Evolutionary conservation across 1,140 invertebrate species (phyloP), one percentile per base, ranked within the genome.

Genomic region (Acromyrmex heyeri): DNA sequence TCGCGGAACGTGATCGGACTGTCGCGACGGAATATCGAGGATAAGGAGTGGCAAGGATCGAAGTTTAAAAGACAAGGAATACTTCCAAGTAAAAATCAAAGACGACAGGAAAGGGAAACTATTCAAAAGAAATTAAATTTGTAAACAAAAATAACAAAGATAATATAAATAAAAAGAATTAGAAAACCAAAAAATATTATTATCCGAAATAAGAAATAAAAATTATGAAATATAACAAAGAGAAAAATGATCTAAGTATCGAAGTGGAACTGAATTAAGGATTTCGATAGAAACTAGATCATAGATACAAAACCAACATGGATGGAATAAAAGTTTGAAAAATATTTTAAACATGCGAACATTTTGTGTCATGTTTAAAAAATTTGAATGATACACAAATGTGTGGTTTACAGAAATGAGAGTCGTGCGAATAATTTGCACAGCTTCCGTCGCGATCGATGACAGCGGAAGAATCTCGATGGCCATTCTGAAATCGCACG

Each of bases 1-100:
- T 73, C 55, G 10, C n/a, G 38, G 2, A 83, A 83, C 79, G 79
- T 83, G 79, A 24, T 75, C 38, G 55, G 69, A 83, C 24, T 83
- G 57, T 38, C 24, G 38, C 38, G n/a, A 83, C 24, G 18, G 14
- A 50, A 59, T 59, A 82, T 82, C 69, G 24, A 83, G 69, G 24
- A 59, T 82, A 82, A 82, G 65, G 79, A 61, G 55, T 67, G 55
- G 69, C 79, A 38, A 61, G 69, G 44, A 44, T 21, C 18, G 12
- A 59, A 57, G 21, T 12, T 59, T 7, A 30, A 34, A 27, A 34
- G 38, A 8, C 30, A 4, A 10, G 0, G 16, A 48, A 27, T 16
- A n/a, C 0, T 34, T 67, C 16, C 10, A 38, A 69, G 6, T 12
- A 57, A 21, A 55, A 24, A 69, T 55, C 16, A 24, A 38, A 79